Conservation (phyloP, 2,888 invertebrate species). For the Trichopoda pennipes region DNA sequence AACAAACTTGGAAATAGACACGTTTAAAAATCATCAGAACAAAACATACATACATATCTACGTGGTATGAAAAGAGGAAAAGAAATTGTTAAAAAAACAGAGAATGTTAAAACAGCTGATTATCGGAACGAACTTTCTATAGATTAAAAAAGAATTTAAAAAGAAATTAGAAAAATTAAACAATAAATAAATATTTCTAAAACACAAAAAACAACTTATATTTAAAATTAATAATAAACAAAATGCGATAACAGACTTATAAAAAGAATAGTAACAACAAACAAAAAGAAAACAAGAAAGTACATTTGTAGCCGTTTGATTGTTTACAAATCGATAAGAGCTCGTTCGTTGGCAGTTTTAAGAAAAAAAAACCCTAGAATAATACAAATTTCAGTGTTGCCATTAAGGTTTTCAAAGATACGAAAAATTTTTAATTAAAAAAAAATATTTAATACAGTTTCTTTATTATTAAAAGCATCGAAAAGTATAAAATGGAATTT, state of each 20-base stretch:
- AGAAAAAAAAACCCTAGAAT: not conserved
- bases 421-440: no score
- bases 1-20: not conserved
- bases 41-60: no score
- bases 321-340: conserved; percentile 64
- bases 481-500: no score
- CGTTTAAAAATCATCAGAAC: not conserved
- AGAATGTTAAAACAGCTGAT: conserved; percentile 57
- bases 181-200: not conserved
- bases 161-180: not conserved
- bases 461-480: no score
- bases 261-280: conserved; percentile 4
- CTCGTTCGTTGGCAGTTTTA: not conserved
- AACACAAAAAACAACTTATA: not conserved
- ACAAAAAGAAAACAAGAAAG: conserved; percentile 6
- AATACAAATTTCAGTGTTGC: conserved; percentile 3
- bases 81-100: not conserved
- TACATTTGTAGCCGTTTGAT: conserved; percentile 36
- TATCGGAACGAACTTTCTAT: conserved; percentile 18
- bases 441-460: no score
- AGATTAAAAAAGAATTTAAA: not conserved
- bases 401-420: not conserved
- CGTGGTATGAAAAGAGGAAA: not conserved
- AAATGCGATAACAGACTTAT: conserved; percentile 29
- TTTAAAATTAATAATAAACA: not conserved